Percentiles rank a stretch among this genome's conserved stretches.
These are phyloP conservation scores for Teleopsis dalmanni DNA, from an alignment of 1,140 invertebrate species.

Conservation along the genomic window DNA sequence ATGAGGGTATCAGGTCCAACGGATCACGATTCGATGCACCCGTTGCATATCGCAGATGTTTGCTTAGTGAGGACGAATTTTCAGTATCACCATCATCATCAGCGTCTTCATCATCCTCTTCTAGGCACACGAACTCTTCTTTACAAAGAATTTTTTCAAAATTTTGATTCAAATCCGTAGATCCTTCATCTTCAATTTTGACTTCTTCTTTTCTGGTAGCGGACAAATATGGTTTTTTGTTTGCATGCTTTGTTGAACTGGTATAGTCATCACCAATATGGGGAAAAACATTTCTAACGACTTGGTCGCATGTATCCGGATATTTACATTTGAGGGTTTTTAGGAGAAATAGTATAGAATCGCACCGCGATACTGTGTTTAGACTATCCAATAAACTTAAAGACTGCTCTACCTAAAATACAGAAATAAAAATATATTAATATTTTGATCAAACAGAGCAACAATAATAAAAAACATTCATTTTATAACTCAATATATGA, in stretches of 20 bases:
- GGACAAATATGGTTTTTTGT: conserved; percentile 15
- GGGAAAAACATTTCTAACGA: conserved; percentile 32
- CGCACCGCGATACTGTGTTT: conserved; percentile 33
- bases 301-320: conserved; percentile 40
- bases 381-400: conserved; percentile 35
- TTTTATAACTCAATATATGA: neutral
- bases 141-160: conserved; percentile 43
- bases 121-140: conserved; percentile 39
- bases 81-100: conserved; percentile 17
- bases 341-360: conserved; percentile 38
- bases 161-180: conserved; percentile 42
- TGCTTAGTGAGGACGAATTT: conserved; percentile 32
- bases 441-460: neutral
- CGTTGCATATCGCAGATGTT: conserved; percentile 9
- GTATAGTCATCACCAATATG: conserved; percentile 28
- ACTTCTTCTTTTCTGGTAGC: conserved; percentile 30
- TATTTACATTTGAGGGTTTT: conserved; percentile 40
- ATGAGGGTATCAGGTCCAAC: conserved; percentile 30
- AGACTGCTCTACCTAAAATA: conserved; percentile 36
- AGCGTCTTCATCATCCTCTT: conserved; percentile 27
- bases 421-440: conserved; percentile 4
- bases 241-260: conserved; percentile 14
- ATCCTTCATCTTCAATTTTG: conserved; percentile 25
- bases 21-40: conserved; percentile 20
- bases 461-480: neutral